Evolutionary conservation across 2,888 invertebrate genomes (phyloP).

Genomic region (Chloroclysta siterata): DNA sequence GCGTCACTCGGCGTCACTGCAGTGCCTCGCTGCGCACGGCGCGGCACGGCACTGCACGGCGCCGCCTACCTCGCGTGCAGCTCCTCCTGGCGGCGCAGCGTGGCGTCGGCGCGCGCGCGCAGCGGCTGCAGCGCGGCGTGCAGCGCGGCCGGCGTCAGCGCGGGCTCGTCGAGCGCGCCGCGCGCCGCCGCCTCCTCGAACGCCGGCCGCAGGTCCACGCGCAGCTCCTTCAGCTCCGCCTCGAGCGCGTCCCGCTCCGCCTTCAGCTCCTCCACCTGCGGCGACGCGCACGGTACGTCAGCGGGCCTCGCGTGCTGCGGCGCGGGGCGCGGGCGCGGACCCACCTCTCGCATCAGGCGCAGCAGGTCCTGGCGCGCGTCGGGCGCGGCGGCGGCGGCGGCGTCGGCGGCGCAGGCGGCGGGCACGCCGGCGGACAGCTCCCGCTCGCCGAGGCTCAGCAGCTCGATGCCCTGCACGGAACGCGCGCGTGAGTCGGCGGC

Average conservation of each 20-base stretch:
- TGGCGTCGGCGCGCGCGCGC: constrained; percentile 84
- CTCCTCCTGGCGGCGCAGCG: constrained; percentile 86
- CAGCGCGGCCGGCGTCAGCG: constrained; percentile 47
- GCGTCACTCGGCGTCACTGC: too few relatives aligned
- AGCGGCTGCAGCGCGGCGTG: constrained; percentile 89
- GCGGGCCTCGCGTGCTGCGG: background rate
- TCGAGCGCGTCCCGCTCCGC: too few relatives aligned
- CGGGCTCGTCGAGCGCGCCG: too few relatives aligned
- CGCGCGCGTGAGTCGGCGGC: too few relatives aligned
- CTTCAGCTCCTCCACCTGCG: constrained; percentile 92
- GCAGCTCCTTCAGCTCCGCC: too few relatives aligned
- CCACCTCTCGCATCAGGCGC: constrained; percentile 89
- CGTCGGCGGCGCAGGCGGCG: constrained; percentile 81
- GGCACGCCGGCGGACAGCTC: constrained; percentile 90
- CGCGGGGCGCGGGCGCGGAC: constrained; percentile 80
- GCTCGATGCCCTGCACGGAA: constrained; percentile 92
- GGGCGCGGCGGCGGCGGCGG: constrained; percentile 71
- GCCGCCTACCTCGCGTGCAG: constrained; percentile 88
- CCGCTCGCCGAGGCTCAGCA: constrained; percentile 90
- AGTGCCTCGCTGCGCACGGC: constrained; percentile 95
- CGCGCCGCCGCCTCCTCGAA: too few relatives aligned
- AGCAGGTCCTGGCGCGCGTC: constrained; percentile 87
- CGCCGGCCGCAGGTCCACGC: too few relatives aligned
- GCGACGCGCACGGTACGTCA: background rate
- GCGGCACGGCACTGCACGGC: constrained; percentile 95